Conservation (phyloP, 1,140 invertebrate species). For the Lepidurus couesii region DNA sequence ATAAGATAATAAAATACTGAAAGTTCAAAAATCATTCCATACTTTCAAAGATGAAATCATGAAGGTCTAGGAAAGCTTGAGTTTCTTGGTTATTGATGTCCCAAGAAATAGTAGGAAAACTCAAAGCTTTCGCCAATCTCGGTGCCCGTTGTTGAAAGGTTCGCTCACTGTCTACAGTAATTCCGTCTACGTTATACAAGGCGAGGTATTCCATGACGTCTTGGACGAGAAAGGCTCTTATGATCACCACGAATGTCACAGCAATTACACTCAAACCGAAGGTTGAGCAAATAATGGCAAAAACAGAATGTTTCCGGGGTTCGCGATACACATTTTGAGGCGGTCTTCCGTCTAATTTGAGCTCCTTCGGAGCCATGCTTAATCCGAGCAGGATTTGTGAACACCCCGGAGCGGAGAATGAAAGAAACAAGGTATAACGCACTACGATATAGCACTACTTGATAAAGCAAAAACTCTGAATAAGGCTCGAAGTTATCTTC, state of each 20-base stretch:
- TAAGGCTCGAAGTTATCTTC: too few relatives aligned
- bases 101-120: conserved; percentile 39
- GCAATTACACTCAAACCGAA: neutral
- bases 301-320: neutral
- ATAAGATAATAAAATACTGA: conserved; percentile 27
- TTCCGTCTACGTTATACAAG: neutral
- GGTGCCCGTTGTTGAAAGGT: conserved; percentile 29
- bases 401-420: neutral
- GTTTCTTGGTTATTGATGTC: conserved; percentile 34
- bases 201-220: neutral
- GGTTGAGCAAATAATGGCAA: neutral
- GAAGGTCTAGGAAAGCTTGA: conserved; percentile 36
- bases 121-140: conserved; percentile 37
- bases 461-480: neutral
- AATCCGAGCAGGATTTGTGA: neutral
- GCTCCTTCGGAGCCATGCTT: neutral
- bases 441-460: neutral
- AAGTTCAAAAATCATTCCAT: conserved; percentile 35
- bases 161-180: neutral
- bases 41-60: conserved; percentile 35
- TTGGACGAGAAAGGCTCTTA: neutral
- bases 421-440: neutral
- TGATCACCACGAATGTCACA: neutral
- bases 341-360: neutral
- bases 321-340: neutral